Conservation (phyloP, 1,140 invertebrate species). For the Calephelis nemesis region DNA sequence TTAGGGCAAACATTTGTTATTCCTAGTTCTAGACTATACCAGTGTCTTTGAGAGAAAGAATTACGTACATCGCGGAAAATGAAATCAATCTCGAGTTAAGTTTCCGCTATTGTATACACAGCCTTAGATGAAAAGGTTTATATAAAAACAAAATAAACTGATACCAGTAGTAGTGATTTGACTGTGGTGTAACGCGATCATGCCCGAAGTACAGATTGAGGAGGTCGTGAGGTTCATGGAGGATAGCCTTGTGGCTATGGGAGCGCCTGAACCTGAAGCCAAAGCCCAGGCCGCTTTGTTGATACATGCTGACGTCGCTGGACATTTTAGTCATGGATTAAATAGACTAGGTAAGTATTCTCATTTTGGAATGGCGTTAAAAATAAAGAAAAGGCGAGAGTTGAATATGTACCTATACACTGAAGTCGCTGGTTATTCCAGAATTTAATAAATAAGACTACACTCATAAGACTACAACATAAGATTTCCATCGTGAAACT, state of each 20-base stretch:
- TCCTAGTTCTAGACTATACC: no score
- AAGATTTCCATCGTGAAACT: no score
- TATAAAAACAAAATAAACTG: slow-evolving; percentile 4
- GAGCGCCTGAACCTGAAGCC: slow-evolving; percentile 84
- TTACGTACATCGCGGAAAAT: no score
- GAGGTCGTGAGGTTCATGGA: slow-evolving; percentile 87
- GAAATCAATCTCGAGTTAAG: not conserved
- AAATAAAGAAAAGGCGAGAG: no score
- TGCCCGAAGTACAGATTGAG: slow-evolving; percentile 59
- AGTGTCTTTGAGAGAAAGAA: no score
- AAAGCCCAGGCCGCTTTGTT: slow-evolving; percentile 86
- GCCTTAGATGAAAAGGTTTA: slow-evolving; percentile 3
- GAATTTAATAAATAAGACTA: no score
- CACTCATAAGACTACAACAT: no score
- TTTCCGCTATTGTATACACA: not conserved
- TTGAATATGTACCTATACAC: no score
- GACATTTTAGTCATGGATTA: slow-evolving; percentile 95
- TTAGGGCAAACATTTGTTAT: no score
- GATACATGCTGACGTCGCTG: slow-evolving; percentile 90
- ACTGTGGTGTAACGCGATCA: slow-evolving; percentile 25
- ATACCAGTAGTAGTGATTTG: slow-evolving; percentile 2
- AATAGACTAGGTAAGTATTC: slow-evolving; percentile 86
- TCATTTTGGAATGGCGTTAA: not conserved
- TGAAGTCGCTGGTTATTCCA: no score
- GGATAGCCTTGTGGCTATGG: slow-evolving; percentile 85